phyloP scores from a whole-genome alignment of 2,888 invertebrate genomes.

The Erannis defoliaria region DNA sequence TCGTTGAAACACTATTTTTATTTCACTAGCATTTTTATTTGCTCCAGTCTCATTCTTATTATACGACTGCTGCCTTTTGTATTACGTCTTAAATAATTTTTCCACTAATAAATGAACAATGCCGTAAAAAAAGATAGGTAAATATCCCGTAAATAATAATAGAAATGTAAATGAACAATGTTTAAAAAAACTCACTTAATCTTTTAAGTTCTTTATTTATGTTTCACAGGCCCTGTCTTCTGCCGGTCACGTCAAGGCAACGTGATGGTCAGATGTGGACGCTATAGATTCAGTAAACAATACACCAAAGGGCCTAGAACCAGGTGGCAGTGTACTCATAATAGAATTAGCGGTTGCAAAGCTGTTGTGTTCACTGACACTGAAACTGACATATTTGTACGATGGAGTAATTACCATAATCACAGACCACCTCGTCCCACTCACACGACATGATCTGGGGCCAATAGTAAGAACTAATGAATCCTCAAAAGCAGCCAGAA shows the following conservation, averaged over 20 bases:
- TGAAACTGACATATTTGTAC: background rate
- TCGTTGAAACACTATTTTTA: too few species aligned
- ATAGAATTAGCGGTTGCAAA: background rate
- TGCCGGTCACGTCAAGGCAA: background rate
- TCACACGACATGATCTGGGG: too few species aligned
- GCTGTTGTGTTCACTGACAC: background rate
- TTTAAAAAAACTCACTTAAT: too few species aligned
- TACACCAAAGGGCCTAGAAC: background rate
- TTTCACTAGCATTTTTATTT: too few species aligned
- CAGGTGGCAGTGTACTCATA: constrained; percentile 8
- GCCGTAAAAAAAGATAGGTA: too few species aligned
- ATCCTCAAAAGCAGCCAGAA: too few species aligned
- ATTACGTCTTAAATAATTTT: too few species aligned
- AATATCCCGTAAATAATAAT: too few species aligned
- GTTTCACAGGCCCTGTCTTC: background rate
- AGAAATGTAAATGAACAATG: background rate
- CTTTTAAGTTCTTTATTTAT: background rate
- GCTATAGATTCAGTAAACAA: constrained; percentile 6
- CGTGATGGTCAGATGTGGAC: background rate
- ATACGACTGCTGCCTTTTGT: too few species aligned
- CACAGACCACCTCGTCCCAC: background rate
- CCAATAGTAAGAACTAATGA: too few species aligned
- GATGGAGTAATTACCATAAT: constrained; percentile 3
- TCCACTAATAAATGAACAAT: too few species aligned
- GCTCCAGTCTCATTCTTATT: too few species aligned